A percentile compares a stretch with the other conserved stretches of the same genome.
Conservation (phyloP, 2,113 vertebrate species). For the Cryptotis parvus region DNA sequence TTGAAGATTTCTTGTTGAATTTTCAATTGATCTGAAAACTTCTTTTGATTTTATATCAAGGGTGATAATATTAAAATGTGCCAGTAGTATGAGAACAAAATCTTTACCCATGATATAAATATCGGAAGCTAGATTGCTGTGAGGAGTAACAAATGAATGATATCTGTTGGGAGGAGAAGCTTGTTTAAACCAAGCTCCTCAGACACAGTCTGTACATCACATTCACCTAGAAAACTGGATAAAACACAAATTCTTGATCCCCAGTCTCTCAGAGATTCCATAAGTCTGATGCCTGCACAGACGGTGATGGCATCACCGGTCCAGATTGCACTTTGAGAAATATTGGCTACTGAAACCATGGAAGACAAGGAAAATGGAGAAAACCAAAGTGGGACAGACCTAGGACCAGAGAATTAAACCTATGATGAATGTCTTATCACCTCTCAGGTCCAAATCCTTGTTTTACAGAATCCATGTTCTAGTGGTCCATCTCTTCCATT, state of each 20-base stretch:
- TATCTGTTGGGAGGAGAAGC: neutral
- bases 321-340: neutral
- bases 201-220: neutral
- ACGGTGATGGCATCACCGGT: neutral
- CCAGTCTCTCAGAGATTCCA: neutral
- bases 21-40: neutral
- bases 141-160: neutral
- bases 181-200: neutral
- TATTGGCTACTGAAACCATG: neutral
- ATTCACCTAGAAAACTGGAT: neutral
- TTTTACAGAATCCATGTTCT: neutral
- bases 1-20: neutral
- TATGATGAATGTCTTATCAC: neutral
- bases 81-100: neutral
- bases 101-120: neutral
- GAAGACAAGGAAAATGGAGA: neutral
- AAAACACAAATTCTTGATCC: neutral
- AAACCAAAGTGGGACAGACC: neutral
- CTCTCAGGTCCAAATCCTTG: neutral
- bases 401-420: neutral
- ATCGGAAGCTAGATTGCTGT: neutral
- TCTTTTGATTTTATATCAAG: neutral
- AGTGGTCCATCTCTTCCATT: neutral
- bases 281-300: neutral
- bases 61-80: neutral